Conservation (phyloP, 2,888 invertebrate species). For the Prionchulus punctatus region DNA sequence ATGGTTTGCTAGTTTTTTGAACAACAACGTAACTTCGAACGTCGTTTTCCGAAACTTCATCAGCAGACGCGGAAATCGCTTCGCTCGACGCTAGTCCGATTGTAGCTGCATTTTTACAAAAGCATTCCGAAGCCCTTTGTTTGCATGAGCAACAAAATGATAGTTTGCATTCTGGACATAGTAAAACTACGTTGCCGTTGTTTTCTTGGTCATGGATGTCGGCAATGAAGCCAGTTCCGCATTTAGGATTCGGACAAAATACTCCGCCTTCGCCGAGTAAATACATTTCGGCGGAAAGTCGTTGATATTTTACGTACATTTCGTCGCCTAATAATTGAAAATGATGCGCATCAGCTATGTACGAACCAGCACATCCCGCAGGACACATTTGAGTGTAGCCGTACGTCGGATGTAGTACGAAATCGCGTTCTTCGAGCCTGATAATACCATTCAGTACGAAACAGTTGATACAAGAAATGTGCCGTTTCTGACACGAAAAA, state of each 20-base stretch:
- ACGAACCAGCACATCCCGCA: background rate
- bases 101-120: background rate
- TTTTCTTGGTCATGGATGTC: background rate
- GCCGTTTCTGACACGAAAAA: background rate
- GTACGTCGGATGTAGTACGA: background rate
- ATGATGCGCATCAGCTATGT: background rate
- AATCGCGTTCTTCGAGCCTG: background rate
- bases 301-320: background rate
- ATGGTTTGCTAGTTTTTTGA: background rate
- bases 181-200: background rate
- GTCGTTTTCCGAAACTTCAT: too few relatives aligned
- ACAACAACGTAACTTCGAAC: background rate
- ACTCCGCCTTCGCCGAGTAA: background rate
- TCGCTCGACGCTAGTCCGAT: background rate
- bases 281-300: background rate
- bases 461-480: background rate
- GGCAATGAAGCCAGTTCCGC: background rate
- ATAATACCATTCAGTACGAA: background rate
- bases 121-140: background rate
- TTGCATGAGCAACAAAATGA: background rate
- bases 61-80: background rate
- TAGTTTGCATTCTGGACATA: background rate
- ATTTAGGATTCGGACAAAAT: background rate
- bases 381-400: background rate
- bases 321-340: background rate